Evolutionary conservation across 2,797 vertebrate genomes (phyloP).

Genomic region (Smutsia gigantea): DNA sequence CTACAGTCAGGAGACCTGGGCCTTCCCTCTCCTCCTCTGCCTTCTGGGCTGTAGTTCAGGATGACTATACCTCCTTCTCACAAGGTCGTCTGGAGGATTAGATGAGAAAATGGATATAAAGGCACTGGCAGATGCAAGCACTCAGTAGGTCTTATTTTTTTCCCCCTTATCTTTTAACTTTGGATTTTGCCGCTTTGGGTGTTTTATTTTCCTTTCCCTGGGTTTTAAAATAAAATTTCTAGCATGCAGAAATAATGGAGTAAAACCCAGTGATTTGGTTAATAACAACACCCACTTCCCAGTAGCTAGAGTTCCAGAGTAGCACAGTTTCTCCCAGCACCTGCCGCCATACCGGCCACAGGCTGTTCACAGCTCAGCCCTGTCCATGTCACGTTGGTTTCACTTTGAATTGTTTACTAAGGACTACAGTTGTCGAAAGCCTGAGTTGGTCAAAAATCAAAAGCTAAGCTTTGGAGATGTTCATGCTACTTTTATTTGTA

Average conservation of each 20-base stretch:
- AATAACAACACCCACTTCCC: slow-evolving; percentile 26
- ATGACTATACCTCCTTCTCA: not conserved
- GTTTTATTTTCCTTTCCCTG: slow-evolving; percentile 51
- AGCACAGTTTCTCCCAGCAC: not conserved
- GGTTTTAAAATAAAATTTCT: slow-evolving; percentile 57
- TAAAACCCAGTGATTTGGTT: slow-evolving; percentile 1
- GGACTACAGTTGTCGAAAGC: not conserved
- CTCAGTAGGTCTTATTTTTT: not conserved
- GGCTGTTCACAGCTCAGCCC: not conserved
- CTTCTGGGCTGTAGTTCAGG: not conserved
- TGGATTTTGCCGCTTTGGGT: not conserved
- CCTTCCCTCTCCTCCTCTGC: not conserved
- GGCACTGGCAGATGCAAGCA: not conserved
- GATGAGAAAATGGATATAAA: not conserved
- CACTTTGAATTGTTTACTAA: not conserved
- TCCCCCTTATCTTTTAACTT: slow-evolving; percentile 9
- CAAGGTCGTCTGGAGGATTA: not conserved
- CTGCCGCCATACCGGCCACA: rapidly evolving
- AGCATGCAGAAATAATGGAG: slow-evolving; percentile 49
- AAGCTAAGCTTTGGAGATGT: not conserved
- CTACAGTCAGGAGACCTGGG: not conserved
- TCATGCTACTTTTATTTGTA: not conserved
- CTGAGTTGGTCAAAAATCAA: not conserved
- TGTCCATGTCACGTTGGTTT: not conserved
- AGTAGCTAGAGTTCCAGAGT: not conserved